These are phyloP conservation scores for Phortica variegata DNA, from an alignment of 1,140 invertebrate species.

Conservation along the genomic window DNA sequence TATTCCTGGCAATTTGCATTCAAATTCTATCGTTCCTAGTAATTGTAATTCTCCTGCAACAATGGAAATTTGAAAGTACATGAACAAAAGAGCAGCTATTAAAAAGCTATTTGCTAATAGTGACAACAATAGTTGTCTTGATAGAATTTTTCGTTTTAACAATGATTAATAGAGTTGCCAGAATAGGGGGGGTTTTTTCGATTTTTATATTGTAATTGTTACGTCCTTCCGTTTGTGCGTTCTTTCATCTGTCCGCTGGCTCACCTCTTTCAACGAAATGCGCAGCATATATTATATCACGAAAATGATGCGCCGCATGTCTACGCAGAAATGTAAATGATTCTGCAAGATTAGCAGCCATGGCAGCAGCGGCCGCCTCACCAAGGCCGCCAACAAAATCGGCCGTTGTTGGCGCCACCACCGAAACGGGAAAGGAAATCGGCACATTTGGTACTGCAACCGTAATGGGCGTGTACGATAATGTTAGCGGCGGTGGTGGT, in stretches of 20 bases:
- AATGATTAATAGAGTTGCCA: too few relatives aligned
- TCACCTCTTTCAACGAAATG: conserved; percentile 55
- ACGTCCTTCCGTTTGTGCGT: background rate
- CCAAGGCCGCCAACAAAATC: conserved; percentile 7
- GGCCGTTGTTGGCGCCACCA: background rate
- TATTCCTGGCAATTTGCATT: too few relatives aligned
- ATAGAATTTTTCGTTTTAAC: background rate
- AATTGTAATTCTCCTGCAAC: too few relatives aligned
- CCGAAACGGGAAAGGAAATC: background rate
- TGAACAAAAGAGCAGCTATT: conserved; percentile 23
- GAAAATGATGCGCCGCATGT: conserved; percentile 56
- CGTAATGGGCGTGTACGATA: background rate
- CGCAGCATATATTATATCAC: conserved; percentile 55
- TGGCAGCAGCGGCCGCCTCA: conserved; percentile 34
- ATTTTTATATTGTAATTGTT: background rate
- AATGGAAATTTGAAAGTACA: background rate
- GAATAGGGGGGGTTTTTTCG: background rate
- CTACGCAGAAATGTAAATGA: conserved; percentile 51
- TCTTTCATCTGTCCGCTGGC: too few relatives aligned
- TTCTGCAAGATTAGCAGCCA: conserved; percentile 50
- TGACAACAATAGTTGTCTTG: conserved; percentile 31
- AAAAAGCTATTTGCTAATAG: conserved; percentile 34
- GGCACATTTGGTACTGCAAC: conserved; percentile 8
- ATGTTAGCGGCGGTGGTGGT: conserved; percentile 13
- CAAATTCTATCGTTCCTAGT: too few relatives aligned